phyloP scores from a whole-genome alignment of 1,140 invertebrate species.

The Gonatopus flavifemur region DNA sequence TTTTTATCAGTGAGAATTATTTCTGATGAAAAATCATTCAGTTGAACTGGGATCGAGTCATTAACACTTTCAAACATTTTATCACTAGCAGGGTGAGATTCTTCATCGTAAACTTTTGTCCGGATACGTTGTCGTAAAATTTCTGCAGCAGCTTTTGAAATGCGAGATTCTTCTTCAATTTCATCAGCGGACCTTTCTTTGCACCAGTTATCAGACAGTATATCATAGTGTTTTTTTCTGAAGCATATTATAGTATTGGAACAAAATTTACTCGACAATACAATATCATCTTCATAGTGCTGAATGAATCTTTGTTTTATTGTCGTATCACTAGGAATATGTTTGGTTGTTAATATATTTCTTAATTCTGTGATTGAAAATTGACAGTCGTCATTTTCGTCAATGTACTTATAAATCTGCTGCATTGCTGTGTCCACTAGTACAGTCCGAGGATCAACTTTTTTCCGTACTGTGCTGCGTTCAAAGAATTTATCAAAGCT shows the following conservation, averaged over 20 bases:
- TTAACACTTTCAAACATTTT: constrained; percentile 20
- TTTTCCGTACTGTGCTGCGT: background rate
- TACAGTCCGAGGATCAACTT: background rate
- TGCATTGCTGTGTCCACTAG: background rate
- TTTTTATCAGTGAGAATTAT: constrained; percentile 13
- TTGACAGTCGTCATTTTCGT: background rate
- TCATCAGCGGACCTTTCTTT: background rate
- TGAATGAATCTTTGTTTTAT: background rate
- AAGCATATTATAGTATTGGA: background rate
- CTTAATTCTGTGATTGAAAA: background rate
- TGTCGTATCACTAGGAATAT: background rate
- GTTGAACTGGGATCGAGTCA: background rate
- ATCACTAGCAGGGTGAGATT: constrained; percentile 22
- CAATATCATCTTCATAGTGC: background rate
- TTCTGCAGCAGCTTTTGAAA: constrained; percentile 26
- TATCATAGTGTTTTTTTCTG: background rate
- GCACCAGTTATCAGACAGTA: background rate
- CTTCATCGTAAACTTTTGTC: constrained; percentile 15
- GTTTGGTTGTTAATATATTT: background rate
- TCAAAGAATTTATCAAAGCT: background rate
- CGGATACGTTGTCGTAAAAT: constrained; percentile 33
- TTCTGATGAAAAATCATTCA: constrained; percentile 6
- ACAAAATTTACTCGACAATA: background rate
- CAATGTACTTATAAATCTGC: no score
- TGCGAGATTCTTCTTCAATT: constrained; percentile 19